phyloP scores from a whole-genome alignment of 2,797 vertebrate species.

The Garrulus glandarius region DNA sequence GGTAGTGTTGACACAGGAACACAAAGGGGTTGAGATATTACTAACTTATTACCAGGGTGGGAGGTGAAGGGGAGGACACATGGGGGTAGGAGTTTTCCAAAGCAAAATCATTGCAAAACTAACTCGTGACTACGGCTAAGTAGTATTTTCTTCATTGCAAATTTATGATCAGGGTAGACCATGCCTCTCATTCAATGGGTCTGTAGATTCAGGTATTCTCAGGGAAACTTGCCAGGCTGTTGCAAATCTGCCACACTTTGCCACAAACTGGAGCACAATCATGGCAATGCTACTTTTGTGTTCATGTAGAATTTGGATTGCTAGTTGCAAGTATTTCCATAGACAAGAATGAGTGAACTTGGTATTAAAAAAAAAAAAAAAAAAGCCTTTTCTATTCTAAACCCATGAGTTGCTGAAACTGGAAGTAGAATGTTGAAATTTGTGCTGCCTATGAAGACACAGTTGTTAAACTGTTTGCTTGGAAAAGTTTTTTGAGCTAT shows the following conservation, averaged over 20 bases:
- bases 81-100: background rate
- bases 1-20: slow-evolving; percentile 56
- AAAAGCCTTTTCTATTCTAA: background rate
- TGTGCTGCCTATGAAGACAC: background rate
- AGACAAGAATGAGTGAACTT: background rate
- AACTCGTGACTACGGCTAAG: background rate
- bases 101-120: background rate
- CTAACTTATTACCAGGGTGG: slow-evolving; percentile 27
- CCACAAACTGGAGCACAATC: background rate
- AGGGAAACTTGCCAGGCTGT: background rate
- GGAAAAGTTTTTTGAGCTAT: background rate
- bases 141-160: background rate
- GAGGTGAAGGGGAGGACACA: slow-evolving; percentile 17
- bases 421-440: background rate
- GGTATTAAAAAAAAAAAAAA: too few relatives aligned
- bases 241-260: background rate
- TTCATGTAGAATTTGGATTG: background rate
- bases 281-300: background rate
- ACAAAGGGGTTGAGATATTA: slow-evolving; percentile 51
- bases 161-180: background rate
- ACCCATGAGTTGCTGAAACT: background rate
- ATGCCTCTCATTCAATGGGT: background rate
- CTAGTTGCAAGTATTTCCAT: background rate
- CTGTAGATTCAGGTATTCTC: background rate
- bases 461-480: background rate